These are phyloP conservation scores for Lagopus leucura DNA, from an alignment of 2,113 vertebrate species.

Conservation along the genomic window DNA sequence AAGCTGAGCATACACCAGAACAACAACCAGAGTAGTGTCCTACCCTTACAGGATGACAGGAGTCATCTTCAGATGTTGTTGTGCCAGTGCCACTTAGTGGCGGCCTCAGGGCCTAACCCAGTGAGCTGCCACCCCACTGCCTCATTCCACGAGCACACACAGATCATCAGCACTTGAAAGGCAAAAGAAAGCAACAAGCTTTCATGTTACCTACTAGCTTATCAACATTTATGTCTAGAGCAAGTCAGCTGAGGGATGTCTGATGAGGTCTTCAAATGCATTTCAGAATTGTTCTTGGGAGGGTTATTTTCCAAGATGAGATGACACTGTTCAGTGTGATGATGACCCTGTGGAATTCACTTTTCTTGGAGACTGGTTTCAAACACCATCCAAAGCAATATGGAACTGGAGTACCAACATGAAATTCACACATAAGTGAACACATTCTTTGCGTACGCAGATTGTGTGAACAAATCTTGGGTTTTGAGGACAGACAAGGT, in stretches of 20 bases:
- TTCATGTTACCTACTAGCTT: not conserved
- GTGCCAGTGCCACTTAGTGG: not conserved
- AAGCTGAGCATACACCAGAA: no score
- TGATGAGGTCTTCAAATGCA: not conserved
- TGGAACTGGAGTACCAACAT: not conserved
- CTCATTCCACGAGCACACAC: no score
- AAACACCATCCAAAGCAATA: not conserved
- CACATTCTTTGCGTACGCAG: not conserved
- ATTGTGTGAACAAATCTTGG: not conserved
- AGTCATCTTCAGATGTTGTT: not conserved
- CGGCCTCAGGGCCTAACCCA: not conserved
- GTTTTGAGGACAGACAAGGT: not conserved
- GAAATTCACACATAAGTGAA: not conserved
- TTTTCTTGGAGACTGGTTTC: not conserved
- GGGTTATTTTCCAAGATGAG: not conserved
- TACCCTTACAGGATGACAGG: not conserved
- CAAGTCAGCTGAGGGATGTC: not conserved
- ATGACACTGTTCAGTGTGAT: not conserved
- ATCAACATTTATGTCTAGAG: not conserved
- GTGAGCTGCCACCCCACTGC: accelerated
- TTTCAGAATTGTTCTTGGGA: not conserved
- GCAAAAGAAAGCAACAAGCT: not conserved
- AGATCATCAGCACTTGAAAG: not conserved
- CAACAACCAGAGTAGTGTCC: not conserved
- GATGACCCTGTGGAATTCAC: not conserved